Conservation (phyloP, 2,113 vertebrate species). For the Ameiurus melas region DNA sequence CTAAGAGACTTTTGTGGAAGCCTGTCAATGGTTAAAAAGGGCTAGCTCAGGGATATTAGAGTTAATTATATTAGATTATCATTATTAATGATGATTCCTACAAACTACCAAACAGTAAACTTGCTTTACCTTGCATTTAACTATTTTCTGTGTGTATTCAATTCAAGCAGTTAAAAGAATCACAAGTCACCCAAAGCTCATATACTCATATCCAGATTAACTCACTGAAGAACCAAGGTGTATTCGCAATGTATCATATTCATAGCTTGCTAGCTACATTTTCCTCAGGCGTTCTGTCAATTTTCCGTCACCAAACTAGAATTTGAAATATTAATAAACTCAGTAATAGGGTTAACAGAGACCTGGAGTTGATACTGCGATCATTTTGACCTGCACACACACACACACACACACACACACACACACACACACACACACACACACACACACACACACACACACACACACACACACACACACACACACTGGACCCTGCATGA, state of each 20-base stretch:
- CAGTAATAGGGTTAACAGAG: not conserved
- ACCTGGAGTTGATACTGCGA: not conserved
- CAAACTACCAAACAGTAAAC: not conserved
- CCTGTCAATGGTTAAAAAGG: not conserved
- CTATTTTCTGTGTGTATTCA: not conserved
- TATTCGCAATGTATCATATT: not conserved
- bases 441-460: too few relatives aligned
- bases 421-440: too few relatives aligned
- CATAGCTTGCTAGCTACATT: not conserved
- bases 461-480: too few relatives aligned
- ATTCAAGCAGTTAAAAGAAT: not conserved
- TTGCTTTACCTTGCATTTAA: not conserved
- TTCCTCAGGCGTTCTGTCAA: not conserved
- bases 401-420: too few relatives aligned
- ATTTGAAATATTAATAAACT: not conserved
- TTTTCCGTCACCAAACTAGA: not conserved
- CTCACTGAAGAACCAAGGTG: not conserved
- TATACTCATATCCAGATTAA: not conserved
- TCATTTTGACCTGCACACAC: not conserved
- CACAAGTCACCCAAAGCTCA: not conserved
- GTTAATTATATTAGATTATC: too few relatives aligned
- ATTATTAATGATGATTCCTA: not conserved
- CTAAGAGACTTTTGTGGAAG: not conserved
- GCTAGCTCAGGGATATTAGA: not conserved
- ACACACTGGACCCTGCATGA: not conserved